These are phyloP conservation scores for Muscicapa comitata DNA, from an alignment of 2,797 vertebrate species.

Conservation along the genomic window DNA sequence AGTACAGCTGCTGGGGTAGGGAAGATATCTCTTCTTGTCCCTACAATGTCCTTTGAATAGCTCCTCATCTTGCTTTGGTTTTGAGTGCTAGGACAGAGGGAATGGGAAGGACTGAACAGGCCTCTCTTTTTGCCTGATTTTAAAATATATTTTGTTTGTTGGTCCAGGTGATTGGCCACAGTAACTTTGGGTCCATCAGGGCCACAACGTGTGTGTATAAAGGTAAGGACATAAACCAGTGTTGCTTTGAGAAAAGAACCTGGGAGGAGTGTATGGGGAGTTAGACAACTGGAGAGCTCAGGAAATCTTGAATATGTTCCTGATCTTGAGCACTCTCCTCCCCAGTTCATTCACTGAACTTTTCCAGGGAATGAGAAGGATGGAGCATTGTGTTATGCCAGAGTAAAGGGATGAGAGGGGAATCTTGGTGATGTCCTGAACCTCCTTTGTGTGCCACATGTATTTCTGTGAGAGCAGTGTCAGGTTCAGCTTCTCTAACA, in stretches of 20 bases:
- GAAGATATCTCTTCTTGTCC: background rate
- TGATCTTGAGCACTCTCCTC: background rate
- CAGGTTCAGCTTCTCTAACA: background rate
- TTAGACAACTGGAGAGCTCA: background rate
- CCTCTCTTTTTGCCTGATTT: background rate
- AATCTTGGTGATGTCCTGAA: background rate
- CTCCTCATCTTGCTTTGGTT: background rate
- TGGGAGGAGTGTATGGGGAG: background rate
- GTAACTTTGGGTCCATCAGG: slow-evolving; percentile 98
- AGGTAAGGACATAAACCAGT: slow-evolving; percentile 77
- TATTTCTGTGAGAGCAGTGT: background rate
- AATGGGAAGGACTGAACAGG: background rate
- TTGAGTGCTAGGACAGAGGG: background rate
- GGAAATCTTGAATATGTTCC: background rate
- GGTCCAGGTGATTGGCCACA: slow-evolving; percentile 91
- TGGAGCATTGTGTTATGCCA: background rate
- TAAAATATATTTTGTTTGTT: background rate
- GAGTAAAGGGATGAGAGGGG: background rate
- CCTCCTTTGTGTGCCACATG: background rate
- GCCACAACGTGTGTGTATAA: slow-evolving; percentile 93
- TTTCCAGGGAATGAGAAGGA: background rate
- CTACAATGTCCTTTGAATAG: background rate
- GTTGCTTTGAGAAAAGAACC: background rate
- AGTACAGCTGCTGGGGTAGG: background rate
- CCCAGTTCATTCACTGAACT: background rate